Conservation (phyloP, 1,140 invertebrate genomes). For the Cotesia typhae region DNA sequence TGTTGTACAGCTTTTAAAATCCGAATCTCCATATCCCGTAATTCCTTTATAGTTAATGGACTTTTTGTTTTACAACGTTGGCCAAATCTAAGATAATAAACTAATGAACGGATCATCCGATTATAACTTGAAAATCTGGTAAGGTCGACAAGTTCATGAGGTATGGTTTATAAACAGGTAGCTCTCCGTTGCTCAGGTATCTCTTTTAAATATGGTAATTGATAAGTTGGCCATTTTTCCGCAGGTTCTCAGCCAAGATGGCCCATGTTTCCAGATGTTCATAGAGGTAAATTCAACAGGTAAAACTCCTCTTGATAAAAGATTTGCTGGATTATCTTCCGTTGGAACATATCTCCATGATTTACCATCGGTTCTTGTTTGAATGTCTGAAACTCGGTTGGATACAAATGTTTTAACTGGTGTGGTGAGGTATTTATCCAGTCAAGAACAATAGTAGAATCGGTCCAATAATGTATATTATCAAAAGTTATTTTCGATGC, state of each 20-base stretch:
- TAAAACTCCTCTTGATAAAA: too few relatives aligned
- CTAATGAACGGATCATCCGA: background rate
- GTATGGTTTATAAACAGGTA: background rate
- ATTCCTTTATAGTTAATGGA: too few relatives aligned
- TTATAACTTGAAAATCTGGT: background rate
- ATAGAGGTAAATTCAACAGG: too few relatives aligned
- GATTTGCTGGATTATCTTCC: too few relatives aligned
- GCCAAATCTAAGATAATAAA: background rate
- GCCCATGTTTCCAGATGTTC: background rate
- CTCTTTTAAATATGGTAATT: background rate
- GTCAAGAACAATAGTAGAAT: constrained; percentile 21
- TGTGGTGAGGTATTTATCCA: constrained; percentile 20
- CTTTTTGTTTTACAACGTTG: too few relatives aligned
- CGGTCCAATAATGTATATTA: constrained; percentile 17
- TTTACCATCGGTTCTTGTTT: too few relatives aligned
- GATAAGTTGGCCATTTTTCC: background rate
- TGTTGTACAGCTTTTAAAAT: background rate
- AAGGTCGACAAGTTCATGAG: background rate
- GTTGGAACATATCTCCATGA: too few relatives aligned
- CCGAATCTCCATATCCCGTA: background rate
- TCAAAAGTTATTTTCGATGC: background rate
- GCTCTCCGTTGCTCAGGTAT: background rate
- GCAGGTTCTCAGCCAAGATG: constrained; percentile 4
- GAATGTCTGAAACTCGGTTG: too few relatives aligned
- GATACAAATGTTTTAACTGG: background rate